Evolutionary conservation across 2,888 invertebrate species (phyloP).

Genomic region (Synergus gifuensis): DNA sequence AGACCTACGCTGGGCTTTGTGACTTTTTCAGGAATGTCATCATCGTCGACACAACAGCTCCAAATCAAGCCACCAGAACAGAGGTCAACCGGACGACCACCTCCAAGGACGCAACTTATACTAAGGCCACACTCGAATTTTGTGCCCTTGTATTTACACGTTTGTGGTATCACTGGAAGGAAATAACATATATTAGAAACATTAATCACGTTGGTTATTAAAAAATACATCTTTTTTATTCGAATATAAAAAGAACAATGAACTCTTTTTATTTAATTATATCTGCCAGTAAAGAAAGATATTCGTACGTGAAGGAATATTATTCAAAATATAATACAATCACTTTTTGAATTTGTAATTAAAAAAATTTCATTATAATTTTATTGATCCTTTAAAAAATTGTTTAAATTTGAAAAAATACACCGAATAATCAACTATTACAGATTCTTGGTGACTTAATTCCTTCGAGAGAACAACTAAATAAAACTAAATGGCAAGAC

Average conservation of each 20-base stretch:
- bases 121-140: constrained; percentile 94
- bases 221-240: background rate
- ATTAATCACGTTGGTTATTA: background rate
- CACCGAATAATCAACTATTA: background rate
- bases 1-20: constrained; percentile 76
- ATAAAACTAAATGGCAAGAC: background rate
- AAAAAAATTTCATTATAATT: no score
- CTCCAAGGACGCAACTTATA: constrained; percentile 93
- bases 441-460: background rate
- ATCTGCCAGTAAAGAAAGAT: background rate
- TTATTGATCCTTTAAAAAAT: no score
- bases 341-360: no score
- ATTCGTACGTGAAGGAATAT: background rate
- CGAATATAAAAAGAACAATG: background rate
- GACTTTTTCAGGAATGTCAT: constrained; percentile 77
- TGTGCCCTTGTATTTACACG: constrained; percentile 91
- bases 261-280: background rate
- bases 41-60: constrained; percentile 94
- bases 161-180: constrained; percentile 90
- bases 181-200: constrained; percentile 6
- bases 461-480: background rate
- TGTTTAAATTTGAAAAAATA: no score
- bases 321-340: background rate
- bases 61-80: constrained; percentile 97
- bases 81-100: constrained; percentile 92